phyloP scores from a whole-genome alignment of 2,888 invertebrate species.

The Idaea aversata region DNA sequence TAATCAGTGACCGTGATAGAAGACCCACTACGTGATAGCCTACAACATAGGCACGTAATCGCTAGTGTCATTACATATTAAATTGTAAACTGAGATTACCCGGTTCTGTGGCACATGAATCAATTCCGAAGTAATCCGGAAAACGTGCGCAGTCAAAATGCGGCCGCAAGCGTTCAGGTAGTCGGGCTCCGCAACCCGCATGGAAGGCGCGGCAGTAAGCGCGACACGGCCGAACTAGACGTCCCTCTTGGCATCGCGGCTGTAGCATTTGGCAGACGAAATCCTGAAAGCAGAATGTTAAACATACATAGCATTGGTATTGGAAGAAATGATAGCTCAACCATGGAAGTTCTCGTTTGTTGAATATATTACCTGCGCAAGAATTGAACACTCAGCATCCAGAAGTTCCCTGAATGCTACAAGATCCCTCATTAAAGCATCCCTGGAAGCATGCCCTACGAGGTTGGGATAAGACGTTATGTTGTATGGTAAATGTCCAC shows the following conservation, averaged over 20 bases:
- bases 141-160: constrained; percentile 89
- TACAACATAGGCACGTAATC: no score
- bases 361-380: constrained; percentile 82
- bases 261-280: constrained; percentile 93
- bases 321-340: no score
- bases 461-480: constrained; percentile 91
- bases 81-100: constrained; percentile 63
- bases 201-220: constrained; percentile 93
- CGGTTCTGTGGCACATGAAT: constrained; percentile 88
- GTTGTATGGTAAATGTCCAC: constrained; percentile 87
- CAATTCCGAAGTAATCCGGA: constrained; percentile 88
- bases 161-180: constrained; percentile 85
- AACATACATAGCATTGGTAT: no score
- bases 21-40: not conserved
- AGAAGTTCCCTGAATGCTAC: constrained; percentile 92
- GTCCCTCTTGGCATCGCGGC: constrained; percentile 85
- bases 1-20: not conserved
- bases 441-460: constrained; percentile 82
- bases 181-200: constrained; percentile 88
- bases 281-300: constrained; percentile 67
- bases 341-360: not conserved
- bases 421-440: constrained; percentile 85
- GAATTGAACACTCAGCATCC: constrained; percentile 93
- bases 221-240: constrained; percentile 86
- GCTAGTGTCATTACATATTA: not conserved